Evolutionary conservation across 2,888 invertebrate genomes (phyloP).

Genomic region (Taenaris catops): DNA sequence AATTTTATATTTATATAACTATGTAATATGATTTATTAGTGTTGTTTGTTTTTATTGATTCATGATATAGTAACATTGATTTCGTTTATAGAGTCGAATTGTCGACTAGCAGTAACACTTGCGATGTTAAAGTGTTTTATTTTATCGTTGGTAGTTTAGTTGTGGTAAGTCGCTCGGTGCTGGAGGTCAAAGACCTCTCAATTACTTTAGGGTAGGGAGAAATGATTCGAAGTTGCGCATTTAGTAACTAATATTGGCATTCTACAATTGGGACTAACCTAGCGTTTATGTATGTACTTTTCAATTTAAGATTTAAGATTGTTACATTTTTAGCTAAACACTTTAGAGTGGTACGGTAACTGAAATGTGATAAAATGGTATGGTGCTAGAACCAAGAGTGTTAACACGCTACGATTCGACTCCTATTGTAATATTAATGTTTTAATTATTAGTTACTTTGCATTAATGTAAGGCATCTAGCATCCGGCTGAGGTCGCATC

Average conservation of each 20-base stretch:
- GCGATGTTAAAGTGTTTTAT: constrained; percentile 63
- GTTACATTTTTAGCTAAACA: constrained; percentile 81
- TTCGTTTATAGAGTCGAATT: constrained; percentile 50
- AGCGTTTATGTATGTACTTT: constrained; percentile 78
- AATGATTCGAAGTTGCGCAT: constrained; percentile 74
- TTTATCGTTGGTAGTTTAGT: constrained; percentile 69
- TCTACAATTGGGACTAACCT: constrained; percentile 81
- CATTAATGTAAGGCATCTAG: constrained; percentile 74
- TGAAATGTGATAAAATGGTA: constrained; percentile 81
- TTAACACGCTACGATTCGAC: constrained; percentile 79
- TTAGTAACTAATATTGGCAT: constrained; percentile 80
- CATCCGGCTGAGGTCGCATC: constrained; percentile 70
- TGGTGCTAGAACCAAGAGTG: constrained; percentile 81
- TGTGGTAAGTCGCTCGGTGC: constrained; percentile 56
- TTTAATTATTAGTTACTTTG: constrained; percentile 73
- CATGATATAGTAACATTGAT: constrained; percentile 63
- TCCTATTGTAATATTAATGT: constrained; percentile 75
- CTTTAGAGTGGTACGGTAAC: constrained; percentile 81
- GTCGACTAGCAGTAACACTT: constrained; percentile 37
- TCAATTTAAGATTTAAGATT: constrained; percentile 78
- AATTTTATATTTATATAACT: constrained; percentile 76
- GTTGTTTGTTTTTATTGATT: constrained; percentile 79
- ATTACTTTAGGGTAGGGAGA: constrained; percentile 63
- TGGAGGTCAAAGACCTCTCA: constrained; percentile 69
- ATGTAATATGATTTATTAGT: constrained; percentile 76